A percentile compares a stretch with the other conserved stretches of the same genome.
Conservation (phyloP, 2,888 invertebrate genomes). For the Deilephila porcellus region DNA sequence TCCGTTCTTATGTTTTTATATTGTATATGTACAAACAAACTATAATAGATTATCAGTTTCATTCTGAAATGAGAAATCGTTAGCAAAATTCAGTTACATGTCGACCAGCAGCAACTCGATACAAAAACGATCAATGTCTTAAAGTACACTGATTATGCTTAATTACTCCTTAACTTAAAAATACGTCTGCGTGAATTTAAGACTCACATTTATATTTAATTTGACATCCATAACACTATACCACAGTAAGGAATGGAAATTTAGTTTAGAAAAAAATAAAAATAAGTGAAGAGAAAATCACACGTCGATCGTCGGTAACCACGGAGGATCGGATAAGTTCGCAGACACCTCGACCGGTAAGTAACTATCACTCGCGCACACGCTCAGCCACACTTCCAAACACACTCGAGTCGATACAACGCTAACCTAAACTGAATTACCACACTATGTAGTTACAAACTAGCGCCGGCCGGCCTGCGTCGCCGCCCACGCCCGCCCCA, state of each 20-base stretch:
- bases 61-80: conserved; percentile 80
- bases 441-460: conserved; percentile 68
- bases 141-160: conserved; percentile 79
- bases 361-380: conserved; percentile 59
- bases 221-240: conserved; percentile 79
- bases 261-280: conserved; percentile 70
- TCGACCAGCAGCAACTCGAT: conserved; percentile 63
- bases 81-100: conserved; percentile 71
- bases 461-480: conserved; percentile 48
- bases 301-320: conserved; percentile 59
- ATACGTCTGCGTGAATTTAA: conserved; percentile 71
- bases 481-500: conserved; percentile 40
- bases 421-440: conserved; percentile 77
- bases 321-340: conserved; percentile 50
- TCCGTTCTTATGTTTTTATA: conserved; percentile 81
- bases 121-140: conserved; percentile 69
- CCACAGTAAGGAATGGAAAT: conserved; percentile 83
- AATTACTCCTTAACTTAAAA: conserved; percentile 79
- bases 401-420: conserved; percentile 68
- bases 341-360: conserved; percentile 61
- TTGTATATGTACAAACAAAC: conserved; percentile 85
- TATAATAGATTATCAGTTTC: conserved; percentile 81
- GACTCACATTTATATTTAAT: conserved; percentile 70
- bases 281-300: conserved; percentile 68
- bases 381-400: conserved; percentile 56